A percentile compares a stretch with the other conserved stretches of the same genome.
phyloP scores from a whole-genome alignment of 1,140 invertebrate species.

The Ylistrum balloti region DNA sequence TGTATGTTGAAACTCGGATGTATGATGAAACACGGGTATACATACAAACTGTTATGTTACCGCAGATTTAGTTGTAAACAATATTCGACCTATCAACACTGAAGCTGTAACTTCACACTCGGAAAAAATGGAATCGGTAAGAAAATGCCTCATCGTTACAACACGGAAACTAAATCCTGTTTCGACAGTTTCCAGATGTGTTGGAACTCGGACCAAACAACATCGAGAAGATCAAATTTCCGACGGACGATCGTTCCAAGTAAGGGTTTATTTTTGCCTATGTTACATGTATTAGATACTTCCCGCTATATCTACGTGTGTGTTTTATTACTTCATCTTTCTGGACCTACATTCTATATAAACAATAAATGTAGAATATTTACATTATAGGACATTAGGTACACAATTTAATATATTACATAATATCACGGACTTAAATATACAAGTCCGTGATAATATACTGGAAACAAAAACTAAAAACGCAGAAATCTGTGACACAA shows the following conservation, averaged over 20 bases:
- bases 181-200: neutral
- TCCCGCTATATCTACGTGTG: too few species aligned
- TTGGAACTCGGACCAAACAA: neutral
- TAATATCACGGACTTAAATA: too few species aligned
- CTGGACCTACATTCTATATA: too few species aligned
- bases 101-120: neutral
- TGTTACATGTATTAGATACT: too few species aligned
- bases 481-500: too few species aligned
- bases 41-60: neutral
- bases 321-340: too few species aligned
- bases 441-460: too few species aligned
- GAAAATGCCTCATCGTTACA: neutral
- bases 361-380: too few species aligned
- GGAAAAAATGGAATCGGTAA: neutral
- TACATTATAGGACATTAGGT: too few species aligned
- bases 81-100: neutral
- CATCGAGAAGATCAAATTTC: neutral
- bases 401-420: too few species aligned
- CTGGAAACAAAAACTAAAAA: too few species aligned
- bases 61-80: neutral
- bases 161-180: neutral
- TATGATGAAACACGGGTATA: neutral
- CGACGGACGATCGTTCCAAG: neutral
- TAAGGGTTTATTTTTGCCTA: neutral
- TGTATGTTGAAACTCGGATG: neutral